A percentile compares a stretch with the other conserved stretches of the same genome.
These are phyloP conservation scores for Heliconius sara DNA, from an alignment of 2,888 invertebrate genomes.

Conservation along the genomic window DNA sequence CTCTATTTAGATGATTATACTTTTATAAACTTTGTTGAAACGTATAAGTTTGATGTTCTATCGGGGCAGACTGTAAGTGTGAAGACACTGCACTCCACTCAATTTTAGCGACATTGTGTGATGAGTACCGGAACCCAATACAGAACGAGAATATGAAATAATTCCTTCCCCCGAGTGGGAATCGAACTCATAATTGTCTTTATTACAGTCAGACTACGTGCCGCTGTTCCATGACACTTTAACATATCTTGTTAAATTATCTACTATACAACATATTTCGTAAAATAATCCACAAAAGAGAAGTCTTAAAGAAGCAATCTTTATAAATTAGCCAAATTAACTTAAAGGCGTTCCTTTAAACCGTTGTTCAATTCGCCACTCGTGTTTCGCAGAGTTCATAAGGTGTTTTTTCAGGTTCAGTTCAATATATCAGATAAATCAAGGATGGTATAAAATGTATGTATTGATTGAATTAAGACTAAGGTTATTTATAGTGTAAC, in stretches of 20 bases:
- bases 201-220: too few relatives aligned
- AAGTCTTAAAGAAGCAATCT: conserved; percentile 34
- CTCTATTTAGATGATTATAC: too few relatives aligned
- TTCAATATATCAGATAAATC: conserved; percentile 52
- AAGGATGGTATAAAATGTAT: conserved; percentile 39
- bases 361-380: conserved; percentile 59
- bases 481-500: conserved; percentile 61
- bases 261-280: background rate
- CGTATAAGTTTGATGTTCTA: too few relatives aligned
- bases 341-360: conserved; percentile 49
- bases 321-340: conserved; percentile 43
- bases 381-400: conserved; percentile 38
- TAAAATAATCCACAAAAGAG: background rate
- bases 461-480: conserved; percentile 60
- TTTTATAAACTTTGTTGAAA: too few relatives aligned
- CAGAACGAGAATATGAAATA: too few relatives aligned
- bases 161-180: too few relatives aligned
- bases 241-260: background rate
- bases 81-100: too few relatives aligned
- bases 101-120: too few relatives aligned
- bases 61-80: too few relatives aligned
- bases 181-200: too few relatives aligned
- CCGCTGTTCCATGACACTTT: too few relatives aligned
- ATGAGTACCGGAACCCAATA: too few relatives aligned
- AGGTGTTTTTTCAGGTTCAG: conserved; percentile 46